Evolutionary conservation across 1,140 invertebrate genomes (phyloP), one percentile per base, ranked within the genome.

Genomic region (Zelostemma sp.): DNA sequence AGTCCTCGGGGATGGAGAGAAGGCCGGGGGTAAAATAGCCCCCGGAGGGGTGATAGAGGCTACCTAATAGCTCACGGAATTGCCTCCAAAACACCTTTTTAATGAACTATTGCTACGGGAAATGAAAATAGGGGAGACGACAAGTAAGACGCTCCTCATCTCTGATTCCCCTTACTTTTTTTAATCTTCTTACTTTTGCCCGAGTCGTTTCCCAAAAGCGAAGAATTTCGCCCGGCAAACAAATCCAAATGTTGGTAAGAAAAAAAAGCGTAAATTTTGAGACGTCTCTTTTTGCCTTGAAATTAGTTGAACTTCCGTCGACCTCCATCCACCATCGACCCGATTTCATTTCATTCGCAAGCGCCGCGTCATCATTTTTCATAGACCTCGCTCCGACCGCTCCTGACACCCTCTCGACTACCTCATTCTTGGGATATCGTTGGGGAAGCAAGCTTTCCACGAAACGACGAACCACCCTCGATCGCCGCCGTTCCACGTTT

Each of bases 1-100:
- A 73, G 68, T 77, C 72, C 73, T 69, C 67, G 65, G 71, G 65
- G 68, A 66, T 73, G 69, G 59, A 69, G 72, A 57, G 56, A 79
- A 56, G 76, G 66, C 70, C 57, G 33, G 74, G 71, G 73, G 73
- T 54, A 74, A 79, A 89, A 89, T 86, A 85, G 85, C 84, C 82
- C 88, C 87, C 88, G 76, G 75, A 87, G 88, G 89, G 86, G 87
- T 87, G 86, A 89, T 90, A 88, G 81, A 82, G 85, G 85, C 84
- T 82, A 86, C 86, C 88, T 89, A 90, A 89, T 89, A 88, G 88
- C 88, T 86, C 85, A 85, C 85, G 83, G 87, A 89, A 89, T 88
- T 87, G 88, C 87, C 86, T 86, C 82, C 82, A 86, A 89, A 89
- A 90, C 88, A 89, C 88, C 88, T 89, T 88, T 89, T 89, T 90